Evolutionary conservation across 2,888 invertebrate genomes (phyloP).

Genomic region (Phymatocera aterrima): DNA sequence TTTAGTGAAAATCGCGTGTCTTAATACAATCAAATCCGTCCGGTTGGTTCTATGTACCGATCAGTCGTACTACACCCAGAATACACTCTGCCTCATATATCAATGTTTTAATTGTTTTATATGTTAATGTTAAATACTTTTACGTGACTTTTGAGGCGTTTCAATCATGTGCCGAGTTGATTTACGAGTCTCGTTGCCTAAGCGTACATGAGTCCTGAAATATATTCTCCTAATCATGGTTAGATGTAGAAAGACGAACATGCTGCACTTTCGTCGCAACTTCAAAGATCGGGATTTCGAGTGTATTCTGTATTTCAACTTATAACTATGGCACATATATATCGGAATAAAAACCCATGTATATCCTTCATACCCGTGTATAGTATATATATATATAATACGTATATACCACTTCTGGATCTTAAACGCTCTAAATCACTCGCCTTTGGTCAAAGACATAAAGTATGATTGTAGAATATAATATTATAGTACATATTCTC

Average conservation of each 20-base stretch:
- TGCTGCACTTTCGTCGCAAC: slow-evolving; percentile 32
- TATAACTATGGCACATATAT: background rate
- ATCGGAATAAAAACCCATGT: background rate
- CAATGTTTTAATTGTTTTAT: background rate
- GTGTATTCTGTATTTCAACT: background rate
- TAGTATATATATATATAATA: background rate
- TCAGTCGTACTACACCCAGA: no score
- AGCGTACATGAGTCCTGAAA: no score
- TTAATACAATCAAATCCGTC: no score
- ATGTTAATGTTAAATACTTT: background rate
- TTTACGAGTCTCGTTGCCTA: background rate
- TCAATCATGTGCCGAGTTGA: background rate
- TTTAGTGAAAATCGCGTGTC: no score
- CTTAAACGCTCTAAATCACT: slow-evolving; percentile 35
- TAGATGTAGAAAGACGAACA: no score
- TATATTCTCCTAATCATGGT: no score
- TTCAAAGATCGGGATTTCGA: background rate
- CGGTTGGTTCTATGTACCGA: no score
- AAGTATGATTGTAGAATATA: no score
- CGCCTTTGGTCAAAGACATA: slow-evolving; percentile 23
- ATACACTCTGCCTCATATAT: no score
- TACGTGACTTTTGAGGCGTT: background rate
- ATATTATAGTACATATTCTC: background rate
- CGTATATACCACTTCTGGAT: slow-evolving; percentile 6
- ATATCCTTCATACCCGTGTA: no score